These are phyloP conservation scores for Cercopithecus mitis DNA, from an alignment of 2,797 vertebrate genomes.

Conservation along the genomic window DNA sequence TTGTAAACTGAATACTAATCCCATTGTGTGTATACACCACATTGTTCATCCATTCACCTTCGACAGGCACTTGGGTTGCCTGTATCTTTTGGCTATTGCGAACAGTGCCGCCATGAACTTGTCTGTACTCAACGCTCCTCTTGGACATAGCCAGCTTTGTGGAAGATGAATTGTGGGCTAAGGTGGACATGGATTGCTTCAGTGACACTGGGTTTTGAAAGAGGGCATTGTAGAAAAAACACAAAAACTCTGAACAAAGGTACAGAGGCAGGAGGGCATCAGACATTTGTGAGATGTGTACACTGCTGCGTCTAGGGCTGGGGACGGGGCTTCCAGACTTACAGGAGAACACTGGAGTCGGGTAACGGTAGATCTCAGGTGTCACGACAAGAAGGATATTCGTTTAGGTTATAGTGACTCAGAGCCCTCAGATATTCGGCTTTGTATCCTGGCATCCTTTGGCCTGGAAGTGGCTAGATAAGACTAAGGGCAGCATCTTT, in stretches of 20 bases:
- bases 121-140: background rate
- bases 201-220: background rate
- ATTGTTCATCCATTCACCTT: background rate
- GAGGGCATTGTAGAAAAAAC: background rate
- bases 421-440: background rate
- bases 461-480: background rate
- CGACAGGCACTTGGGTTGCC: background rate
- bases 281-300: background rate
- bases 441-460: background rate
- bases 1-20: background rate
- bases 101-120: background rate
- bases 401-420: background rate
- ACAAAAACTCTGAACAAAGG: background rate
- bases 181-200: background rate
- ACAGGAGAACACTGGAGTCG: rapidly evolving
- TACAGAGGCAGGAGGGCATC: background rate
- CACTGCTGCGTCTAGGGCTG: background rate
- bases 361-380: background rate
- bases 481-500: background rate
- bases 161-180: background rate
- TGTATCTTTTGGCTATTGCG: background rate
- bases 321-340: background rate
- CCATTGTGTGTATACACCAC: too few species aligned
- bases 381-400: background rate
- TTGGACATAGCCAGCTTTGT: background rate